Conservation (phyloP, 2,113 vertebrate genomes). For the Colius striatus region DNA sequence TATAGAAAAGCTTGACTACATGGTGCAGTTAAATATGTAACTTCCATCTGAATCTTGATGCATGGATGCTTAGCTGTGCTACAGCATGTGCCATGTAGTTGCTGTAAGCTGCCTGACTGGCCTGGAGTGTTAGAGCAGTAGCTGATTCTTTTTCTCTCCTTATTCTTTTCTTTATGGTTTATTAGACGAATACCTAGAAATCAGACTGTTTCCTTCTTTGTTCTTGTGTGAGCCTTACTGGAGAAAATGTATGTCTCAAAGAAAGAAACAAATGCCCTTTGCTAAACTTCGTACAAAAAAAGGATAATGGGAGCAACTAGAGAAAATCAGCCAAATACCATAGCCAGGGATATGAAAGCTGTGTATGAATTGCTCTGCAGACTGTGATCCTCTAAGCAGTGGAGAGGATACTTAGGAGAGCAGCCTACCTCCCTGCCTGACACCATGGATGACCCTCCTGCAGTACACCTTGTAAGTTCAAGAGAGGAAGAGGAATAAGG, state of each 20-base stretch:
- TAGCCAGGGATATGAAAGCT: neutral
- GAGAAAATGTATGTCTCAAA: neutral
- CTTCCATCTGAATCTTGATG: neutral
- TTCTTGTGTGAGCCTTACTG: neutral
- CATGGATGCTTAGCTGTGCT: neutral
- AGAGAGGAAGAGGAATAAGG: neutral
- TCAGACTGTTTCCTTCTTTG: neutral
- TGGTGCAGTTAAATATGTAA: neutral
- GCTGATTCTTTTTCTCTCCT: neutral
- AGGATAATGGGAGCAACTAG: neutral
- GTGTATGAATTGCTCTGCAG: neutral
- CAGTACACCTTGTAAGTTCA: accelerated
- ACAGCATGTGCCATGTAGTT: neutral
- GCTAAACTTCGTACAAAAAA: neutral
- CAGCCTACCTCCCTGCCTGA: neutral
- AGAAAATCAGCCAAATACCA: neutral
- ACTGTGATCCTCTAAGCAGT: neutral
- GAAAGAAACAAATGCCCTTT: neutral
- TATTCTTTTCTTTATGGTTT: neutral
- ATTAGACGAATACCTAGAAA: neutral
- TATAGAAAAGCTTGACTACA: neutral
- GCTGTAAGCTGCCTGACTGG: neutral
- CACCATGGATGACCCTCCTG: neutral
- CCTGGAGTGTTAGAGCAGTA: neutral
- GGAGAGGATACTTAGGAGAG: neutral